phyloP scores from a whole-genome alignment of 2,888 invertebrate species.

The Brenthis ino region DNA sequence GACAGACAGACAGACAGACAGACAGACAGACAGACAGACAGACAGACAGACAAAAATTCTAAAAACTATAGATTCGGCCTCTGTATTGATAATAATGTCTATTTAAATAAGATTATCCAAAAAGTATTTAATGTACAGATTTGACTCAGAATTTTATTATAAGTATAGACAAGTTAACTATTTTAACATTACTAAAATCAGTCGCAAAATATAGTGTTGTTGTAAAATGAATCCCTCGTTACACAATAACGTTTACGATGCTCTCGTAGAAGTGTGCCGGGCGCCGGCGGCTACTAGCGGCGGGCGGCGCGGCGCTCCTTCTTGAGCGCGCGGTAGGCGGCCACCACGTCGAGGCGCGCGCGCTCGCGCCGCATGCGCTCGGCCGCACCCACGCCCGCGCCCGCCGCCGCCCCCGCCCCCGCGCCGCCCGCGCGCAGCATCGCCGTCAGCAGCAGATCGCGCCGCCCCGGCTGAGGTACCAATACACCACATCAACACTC shows the following conservation, averaged over 20 bases:
- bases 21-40: too few species aligned
- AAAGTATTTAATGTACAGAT: too few species aligned
- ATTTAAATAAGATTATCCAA: too few species aligned
- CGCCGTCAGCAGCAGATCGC: conserved; percentile 77
- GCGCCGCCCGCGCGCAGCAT: conserved; percentile 52
- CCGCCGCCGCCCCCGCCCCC: conserved; percentile 61
- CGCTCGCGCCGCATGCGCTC: conserved; percentile 41
- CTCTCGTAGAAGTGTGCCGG: background rate
- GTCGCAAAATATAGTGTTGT: too few species aligned
- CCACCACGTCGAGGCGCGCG: conserved; percentile 53
- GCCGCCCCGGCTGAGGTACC: conserved; percentile 82
- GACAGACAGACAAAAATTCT: too few species aligned
- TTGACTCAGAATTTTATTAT: too few species aligned
- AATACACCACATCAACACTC: background rate
- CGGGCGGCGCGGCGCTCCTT: conserved; percentile 37
- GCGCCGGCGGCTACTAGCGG: background rate
- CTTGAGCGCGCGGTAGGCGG: conserved; percentile 61
- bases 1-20: too few species aligned
- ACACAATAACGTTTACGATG: background rate
- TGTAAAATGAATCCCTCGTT: too few species aligned
- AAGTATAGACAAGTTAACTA: too few species aligned
- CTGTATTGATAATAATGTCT: too few species aligned
- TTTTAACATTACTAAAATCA: too few species aligned
- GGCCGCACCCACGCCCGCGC: conserved; percentile 23
- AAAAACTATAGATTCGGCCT: too few species aligned